phyloP scores from a whole-genome alignment of 1,140 invertebrate genomes.

The Trachelipus rathkii region DNA sequence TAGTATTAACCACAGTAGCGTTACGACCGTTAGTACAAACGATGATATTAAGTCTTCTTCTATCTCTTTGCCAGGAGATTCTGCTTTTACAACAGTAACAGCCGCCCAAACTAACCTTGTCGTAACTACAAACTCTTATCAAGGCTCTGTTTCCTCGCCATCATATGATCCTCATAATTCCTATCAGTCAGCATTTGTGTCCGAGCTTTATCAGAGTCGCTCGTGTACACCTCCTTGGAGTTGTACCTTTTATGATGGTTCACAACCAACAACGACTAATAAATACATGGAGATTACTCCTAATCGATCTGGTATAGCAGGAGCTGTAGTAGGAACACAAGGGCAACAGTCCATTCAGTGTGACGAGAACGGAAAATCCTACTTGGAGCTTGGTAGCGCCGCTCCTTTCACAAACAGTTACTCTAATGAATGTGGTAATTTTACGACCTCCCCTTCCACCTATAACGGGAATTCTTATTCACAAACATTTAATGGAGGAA shows the following conservation, averaged over 20 bases:
- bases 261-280: slow-evolving; percentile 40
- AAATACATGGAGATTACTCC: slow-evolving; percentile 44
- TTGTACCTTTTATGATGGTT: slow-evolving; percentile 43
- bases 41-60: slow-evolving; percentile 19
- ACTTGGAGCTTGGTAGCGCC: slow-evolving; percentile 68
- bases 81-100: slow-evolving; percentile 33
- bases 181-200: slow-evolving; percentile 27
- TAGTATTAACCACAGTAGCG: neutral
- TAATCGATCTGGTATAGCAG: slow-evolving; percentile 12
- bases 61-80: slow-evolving; percentile 14
- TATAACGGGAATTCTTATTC: slow-evolving; percentile 23
- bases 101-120: slow-evolving; percentile 35
- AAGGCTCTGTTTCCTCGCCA: slow-evolving; percentile 37
- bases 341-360: slow-evolving; percentile 71
- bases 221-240: slow-evolving; percentile 36
- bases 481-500: slow-evolving; percentile 32
- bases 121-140: slow-evolving; percentile 41
- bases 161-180: slow-evolving; percentile 35
- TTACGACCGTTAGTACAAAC: neutral
- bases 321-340: neutral
- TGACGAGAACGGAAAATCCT: slow-evolving; percentile 85
- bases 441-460: slow-evolving; percentile 43
- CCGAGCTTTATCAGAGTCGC: slow-evolving; percentile 25
- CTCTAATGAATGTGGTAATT: slow-evolving; percentile 42
- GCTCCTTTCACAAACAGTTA: slow-evolving; percentile 42